Conservation (phyloP, 2,113 vertebrate species). For the Lagenorhynchus albirostris region DNA sequence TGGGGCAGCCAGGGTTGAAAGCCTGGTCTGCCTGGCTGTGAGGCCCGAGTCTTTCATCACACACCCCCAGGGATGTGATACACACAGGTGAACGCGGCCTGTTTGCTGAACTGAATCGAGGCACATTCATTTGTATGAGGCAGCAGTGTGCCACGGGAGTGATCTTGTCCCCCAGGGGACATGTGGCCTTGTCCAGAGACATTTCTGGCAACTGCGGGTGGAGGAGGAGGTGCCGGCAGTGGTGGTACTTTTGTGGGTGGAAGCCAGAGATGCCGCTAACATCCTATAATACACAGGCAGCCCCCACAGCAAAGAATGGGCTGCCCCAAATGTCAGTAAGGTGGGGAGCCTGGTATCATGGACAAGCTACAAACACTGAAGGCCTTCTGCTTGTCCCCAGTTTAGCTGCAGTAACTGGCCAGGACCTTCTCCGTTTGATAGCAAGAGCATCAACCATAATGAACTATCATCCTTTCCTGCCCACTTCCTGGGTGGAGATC, state of each 20-base stretch:
- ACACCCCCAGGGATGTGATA: background rate
- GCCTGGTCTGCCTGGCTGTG: background rate
- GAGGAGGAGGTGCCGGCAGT: background rate
- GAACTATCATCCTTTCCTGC: background rate
- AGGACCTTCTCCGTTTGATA: background rate
- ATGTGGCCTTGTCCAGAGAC: background rate
- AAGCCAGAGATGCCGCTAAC: background rate
- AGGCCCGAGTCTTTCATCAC: background rate
- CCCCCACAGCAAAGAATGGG: no score
- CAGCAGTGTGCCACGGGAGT: background rate
- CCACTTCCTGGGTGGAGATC: background rate
- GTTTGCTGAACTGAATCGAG: background rate
- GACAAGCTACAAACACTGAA: background rate
- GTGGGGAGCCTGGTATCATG: rapidly evolving
- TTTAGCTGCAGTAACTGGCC: no score
- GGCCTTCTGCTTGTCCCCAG: background rate
- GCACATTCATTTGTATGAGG: rapidly evolving
- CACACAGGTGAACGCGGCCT: background rate
- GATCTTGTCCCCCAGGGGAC: background rate
- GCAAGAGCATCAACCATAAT: background rate
- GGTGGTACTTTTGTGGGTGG: background rate
- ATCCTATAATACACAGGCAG: background rate
- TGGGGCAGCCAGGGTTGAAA: background rate
- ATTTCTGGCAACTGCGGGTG: background rate
- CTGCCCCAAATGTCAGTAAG: background rate